Evolutionary conservation across 2,797 vertebrate genomes (phyloP).

Genomic region (Sebastes hopkinsi): DNA sequence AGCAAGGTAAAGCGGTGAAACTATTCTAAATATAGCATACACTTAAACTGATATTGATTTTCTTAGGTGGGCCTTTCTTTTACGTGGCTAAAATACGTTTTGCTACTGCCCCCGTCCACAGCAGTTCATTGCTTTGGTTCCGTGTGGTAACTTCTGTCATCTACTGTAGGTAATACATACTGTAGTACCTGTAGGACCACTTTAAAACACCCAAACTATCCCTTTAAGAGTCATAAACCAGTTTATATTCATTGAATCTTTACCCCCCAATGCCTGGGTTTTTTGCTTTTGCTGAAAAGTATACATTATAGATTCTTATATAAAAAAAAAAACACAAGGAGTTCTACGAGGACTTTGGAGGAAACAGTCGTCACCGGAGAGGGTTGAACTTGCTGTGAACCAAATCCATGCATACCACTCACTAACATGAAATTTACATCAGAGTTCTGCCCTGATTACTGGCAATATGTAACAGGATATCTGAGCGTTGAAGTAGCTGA

Average conservation of each 20-base stretch:
- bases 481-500: neutral
- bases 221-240: neutral
- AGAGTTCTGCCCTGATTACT: neutral
- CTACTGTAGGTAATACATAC: too few species aligned
- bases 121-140: too few species aligned
- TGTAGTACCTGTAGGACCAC: too few species aligned
- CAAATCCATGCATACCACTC: neutral
- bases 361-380: neutral
- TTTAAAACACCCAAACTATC: too few species aligned
- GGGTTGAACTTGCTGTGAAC: conserved; percentile 14
- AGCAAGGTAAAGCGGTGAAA: too few species aligned
- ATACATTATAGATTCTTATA: neutral
- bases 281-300: neutral
- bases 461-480: conserved; percentile 1
- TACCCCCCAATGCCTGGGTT: neutral
- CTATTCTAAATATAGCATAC: too few species aligned
- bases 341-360: neutral
- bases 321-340: neutral
- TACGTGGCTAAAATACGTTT: too few species aligned
- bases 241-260: neutral
- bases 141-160: too few species aligned
- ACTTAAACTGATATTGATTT: too few species aligned
- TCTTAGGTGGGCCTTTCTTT: too few species aligned
- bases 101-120: too few species aligned
- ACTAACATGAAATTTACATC: neutral